These are phyloP conservation scores for Centropus bengalensis DNA, from an alignment of 2,113 vertebrate species.

Conservation along the genomic window DNA sequence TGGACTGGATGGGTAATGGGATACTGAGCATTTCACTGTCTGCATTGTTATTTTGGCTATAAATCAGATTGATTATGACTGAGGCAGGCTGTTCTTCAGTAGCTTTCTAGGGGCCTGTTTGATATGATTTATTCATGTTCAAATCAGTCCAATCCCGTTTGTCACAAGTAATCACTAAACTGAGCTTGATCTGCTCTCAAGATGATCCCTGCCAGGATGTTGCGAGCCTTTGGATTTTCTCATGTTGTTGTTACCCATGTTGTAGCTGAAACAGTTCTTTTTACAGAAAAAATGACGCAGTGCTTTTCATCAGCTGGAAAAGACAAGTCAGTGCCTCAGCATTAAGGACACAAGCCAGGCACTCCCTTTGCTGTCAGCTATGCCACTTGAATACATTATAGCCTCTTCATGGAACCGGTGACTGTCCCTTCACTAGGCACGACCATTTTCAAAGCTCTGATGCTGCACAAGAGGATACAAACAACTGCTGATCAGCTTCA, in stretches of 20 bases:
- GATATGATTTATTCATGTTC: not conserved
- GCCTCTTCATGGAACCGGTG: not conserved
- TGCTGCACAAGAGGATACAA: not conserved
- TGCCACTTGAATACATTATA: not conserved
- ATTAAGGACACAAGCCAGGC: not conserved
- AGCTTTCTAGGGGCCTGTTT: not conserved
- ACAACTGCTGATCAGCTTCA: not conserved
- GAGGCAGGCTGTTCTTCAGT: not conserved
- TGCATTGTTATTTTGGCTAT: not conserved
- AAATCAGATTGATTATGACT: not conserved
- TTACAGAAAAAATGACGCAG: not conserved
- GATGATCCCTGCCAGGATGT: not conserved
- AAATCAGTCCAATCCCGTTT: not conserved
- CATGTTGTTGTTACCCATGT: rapidly evolving
- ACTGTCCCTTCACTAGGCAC: not conserved
- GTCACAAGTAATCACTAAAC: not conserved
- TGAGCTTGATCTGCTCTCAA: not conserved
- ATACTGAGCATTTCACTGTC: not conserved
- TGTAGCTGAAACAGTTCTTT: not conserved
- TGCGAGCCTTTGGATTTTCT: not conserved
- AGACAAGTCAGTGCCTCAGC: not conserved
- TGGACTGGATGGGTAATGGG: not conserved
- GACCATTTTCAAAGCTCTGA: not conserved
- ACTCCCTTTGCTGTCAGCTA: not conserved
- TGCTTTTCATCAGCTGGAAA: not conserved